Conservation (phyloP, 2,113 vertebrate genomes). For the Melanocharis versteri region DNA sequence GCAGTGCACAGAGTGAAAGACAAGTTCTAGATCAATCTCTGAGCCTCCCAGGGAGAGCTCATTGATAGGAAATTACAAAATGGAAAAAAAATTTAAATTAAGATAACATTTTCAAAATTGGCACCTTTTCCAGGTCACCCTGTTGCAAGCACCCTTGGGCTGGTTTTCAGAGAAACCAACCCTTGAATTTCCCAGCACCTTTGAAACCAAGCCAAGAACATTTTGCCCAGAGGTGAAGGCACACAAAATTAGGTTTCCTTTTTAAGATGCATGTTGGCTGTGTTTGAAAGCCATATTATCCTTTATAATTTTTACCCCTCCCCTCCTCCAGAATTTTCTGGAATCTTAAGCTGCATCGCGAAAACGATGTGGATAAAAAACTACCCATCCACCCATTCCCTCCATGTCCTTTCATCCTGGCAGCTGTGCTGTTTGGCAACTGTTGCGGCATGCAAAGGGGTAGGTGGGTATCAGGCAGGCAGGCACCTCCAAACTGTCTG, state of each 20-base stretch:
- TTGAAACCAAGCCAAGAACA: not conserved
- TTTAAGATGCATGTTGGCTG: not conserved
- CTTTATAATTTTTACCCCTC: not conserved
- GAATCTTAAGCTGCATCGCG: not conserved
- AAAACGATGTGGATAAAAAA: not conserved
- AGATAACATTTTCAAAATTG: not conserved
- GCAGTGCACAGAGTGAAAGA: not conserved
- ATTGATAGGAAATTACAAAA: not conserved
- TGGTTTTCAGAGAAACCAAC: not conserved
- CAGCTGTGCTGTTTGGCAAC: not conserved
- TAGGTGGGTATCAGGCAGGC: not conserved
- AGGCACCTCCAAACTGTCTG: not conserved
- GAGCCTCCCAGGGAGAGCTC: not conserved
- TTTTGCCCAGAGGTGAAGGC: not conserved
- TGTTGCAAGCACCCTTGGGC: not conserved
- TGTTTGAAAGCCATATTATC: slow-evolving; percentile 25
- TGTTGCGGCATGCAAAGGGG: not conserved
- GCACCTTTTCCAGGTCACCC: not conserved
- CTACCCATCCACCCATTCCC: not conserved
- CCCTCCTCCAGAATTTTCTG: not conserved
- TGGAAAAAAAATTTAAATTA: not conserved
- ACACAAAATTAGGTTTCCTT: not conserved
- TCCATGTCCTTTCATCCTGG: not conserved
- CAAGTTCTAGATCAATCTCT: not conserved
- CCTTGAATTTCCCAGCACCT: not conserved